Base-by-base conservation (phyloP, 2,797 vertebrate species). In the Cryptoblepharus egeriae region DNA sequence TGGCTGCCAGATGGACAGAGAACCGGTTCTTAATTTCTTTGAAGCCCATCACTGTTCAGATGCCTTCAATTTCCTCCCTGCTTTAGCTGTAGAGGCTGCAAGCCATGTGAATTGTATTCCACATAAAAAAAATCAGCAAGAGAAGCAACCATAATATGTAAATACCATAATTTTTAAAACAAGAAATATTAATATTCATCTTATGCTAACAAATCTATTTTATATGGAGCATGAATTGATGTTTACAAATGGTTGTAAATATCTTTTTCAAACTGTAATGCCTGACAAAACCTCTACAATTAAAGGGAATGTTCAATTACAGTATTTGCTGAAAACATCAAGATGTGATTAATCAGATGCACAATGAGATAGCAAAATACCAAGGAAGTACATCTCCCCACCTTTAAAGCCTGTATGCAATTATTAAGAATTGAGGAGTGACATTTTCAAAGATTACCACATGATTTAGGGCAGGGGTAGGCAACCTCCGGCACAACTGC, bases 331-430 rank as follows among this genome's bases (percentile, higher is more conserved):
- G 85, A 92, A 91, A 87, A 81, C 49, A 71, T 78, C 88, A 80
- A 90, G 90, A 87, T 89, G 64, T 86, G 77, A 91, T 92, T 92
- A 92, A 94, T 89, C 91, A 92, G 84, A 88, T 82, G 79, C 81
- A 92, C 91, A 91, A 65, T 83, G 85, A 89, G 84, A 88, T 88
- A 87, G 78, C 85, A 87, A 88, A 88, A 45, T 74, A 85, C 60
- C 80, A 61, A 30, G 49, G 87, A 90, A 88, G 82, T 79, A 87
- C 39, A 82, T 72, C 52, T 86, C 89, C 84, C 63, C 28, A 45
- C 79, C 70, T 84, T 90, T 70, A 83, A 77, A 72, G 57, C n/a
- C 37, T 11, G 20, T n/a, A n/a, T 64, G 39, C 32, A 35, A 24
- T 35, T 72, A 73, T 80, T 64, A 80, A 64, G 57, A 61, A 71